Evolutionary conservation across 1,140 invertebrate species (phyloP).

Genomic region (Maconellicoccus hirsutus): DNA sequence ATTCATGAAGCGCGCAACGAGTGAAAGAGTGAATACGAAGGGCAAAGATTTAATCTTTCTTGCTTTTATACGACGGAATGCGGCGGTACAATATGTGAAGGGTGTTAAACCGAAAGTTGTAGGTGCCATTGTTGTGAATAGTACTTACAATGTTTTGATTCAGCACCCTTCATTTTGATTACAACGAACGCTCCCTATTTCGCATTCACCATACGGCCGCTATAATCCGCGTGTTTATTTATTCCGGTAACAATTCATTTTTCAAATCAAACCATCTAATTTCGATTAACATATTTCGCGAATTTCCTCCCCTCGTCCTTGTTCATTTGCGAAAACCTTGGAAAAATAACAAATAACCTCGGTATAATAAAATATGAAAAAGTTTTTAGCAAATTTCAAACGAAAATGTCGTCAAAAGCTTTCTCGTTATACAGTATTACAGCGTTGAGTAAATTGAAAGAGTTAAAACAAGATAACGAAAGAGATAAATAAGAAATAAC

Average conservation of each 20-base stretch:
- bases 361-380: not conserved
- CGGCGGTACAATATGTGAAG: not conserved
- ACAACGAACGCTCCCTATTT: not conserved
- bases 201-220: too few relatives aligned
- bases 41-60: not conserved
- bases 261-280: not conserved
- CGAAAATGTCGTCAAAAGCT: conserved; percentile 18
- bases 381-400: not conserved
- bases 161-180: not conserved
- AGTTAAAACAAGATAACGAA: conserved; percentile 14
- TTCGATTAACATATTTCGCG: too few relatives aligned
- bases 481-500: conserved; percentile 21
- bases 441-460: conserved; percentile 18
- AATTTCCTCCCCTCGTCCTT: too few relatives aligned
- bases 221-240: not conserved
- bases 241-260: not conserved
- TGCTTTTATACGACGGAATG: not conserved
- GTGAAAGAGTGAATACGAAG: not conserved
- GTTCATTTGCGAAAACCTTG: too few relatives aligned
- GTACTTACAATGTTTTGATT: conserved; percentile 9
- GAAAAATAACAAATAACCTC: not conserved
- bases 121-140: not conserved
- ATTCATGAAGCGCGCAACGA: not conserved
- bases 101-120: conserved; percentile 7
- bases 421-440: not conserved